Evolutionary conservation across 2,113 vertebrate species (phyloP), one percentile per base, ranked within the genome.

Genomic region (Quiscalus mexicanus): DNA sequence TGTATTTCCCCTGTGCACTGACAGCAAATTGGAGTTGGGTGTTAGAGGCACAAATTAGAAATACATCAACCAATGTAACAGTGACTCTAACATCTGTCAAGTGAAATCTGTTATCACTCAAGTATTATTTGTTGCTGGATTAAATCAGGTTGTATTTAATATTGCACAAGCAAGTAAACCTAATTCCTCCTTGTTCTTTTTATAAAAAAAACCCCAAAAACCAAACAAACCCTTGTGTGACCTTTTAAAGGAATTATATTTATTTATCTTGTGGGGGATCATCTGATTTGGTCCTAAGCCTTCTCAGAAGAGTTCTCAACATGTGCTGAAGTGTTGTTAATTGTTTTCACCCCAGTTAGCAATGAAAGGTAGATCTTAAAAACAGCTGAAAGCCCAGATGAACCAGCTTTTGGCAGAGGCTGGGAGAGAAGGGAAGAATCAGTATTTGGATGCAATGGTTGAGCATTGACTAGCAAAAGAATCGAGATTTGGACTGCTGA

Each of bases 331-430:
- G 50, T 55, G 64, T 83, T 84, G 73, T 67, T 95, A 91, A 82
- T 82, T 79, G 78, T 76, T 95, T 78, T 31, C 85, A 85, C 63
- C 49, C 33, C 25, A 73, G 89, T 83, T n/a, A 82, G 8, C 64
- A 69, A 88, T 56, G 47, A 58, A 95, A 83, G 69, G 64, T 85
- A 78, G 88, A 85, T 30, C 94, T 97, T 94, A 96, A 97, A 91
- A 96, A 85, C 12, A 95, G 21, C 47, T 53, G 50, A 91, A 89
- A 92, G 81, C 78, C 79, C 81, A 42, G 15, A 14, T 15, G 58
- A 86, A 50, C 52, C 59, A 62, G 18, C 7, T 92, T 92, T 77
- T 63, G 75, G 41, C n/a, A 50, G 28, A n/a, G 41, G 5, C 2
- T 35, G 13, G 19, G 59, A 30, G 8, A 47, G 30, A 67, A 30